A percentile compares a stretch with the other conserved stretches of the same genome.
These are phyloP conservation scores for Magallana angulata DNA, from an alignment of 1,140 invertebrate genomes.

Conservation along the genomic window DNA sequence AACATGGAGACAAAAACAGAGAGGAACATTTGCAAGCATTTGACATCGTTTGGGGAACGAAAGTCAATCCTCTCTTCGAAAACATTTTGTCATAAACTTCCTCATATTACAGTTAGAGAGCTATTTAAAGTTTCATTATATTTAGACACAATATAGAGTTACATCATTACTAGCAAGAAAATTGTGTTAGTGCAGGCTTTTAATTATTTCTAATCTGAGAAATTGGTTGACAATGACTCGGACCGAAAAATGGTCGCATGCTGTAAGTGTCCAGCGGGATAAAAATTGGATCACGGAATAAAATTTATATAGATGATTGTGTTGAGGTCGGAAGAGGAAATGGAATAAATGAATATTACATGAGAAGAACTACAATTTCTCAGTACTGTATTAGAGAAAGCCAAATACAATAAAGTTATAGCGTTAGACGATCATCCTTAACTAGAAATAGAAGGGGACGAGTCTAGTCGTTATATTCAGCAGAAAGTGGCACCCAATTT, in stretches of 20 bases:
- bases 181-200: no score
- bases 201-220: no score
- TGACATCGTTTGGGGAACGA: no score
- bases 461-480: not conserved
- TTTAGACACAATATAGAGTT: no score
- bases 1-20: no score
- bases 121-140: no score
- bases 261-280: no score
- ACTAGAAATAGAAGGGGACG: not conserved
- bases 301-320: not conserved
- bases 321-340: not conserved
- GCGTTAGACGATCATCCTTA: not conserved
- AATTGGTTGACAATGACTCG: not conserved
- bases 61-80: no score
- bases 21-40: no score
- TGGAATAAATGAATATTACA: conserved; percentile 28
- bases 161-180: no score
- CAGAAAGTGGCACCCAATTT: conserved; percentile 6
- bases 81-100: no score
- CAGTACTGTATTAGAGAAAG: not conserved
- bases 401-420: not conserved
- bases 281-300: not conserved
- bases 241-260: not conserved
- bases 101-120: no score
- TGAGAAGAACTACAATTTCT: not conserved